These are phyloP conservation scores for Zaprionus kolodkinae DNA, from an alignment of 1,140 invertebrate species.

Conservation along the genomic window DNA sequence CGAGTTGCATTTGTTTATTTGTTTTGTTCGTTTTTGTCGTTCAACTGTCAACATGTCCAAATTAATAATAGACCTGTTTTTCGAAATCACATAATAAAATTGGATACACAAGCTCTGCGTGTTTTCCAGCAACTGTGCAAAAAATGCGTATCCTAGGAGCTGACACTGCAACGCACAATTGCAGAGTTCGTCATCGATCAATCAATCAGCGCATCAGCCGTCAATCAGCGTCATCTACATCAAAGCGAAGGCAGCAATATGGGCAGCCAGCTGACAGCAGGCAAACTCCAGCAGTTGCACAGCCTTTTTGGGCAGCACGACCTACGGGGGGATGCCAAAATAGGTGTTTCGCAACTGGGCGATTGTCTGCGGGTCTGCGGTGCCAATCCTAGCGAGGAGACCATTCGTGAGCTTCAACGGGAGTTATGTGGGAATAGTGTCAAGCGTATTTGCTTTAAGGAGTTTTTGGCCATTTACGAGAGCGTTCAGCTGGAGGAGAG, in stretches of 20 bases:
- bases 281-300: slow-evolving; percentile 35
- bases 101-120: slow-evolving; percentile 26
- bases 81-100: slow-evolving; percentile 49
- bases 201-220: slow-evolving; percentile 23
- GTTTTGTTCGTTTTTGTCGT: slow-evolving; percentile 22
- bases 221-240: slow-evolving; percentile 27
- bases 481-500: slow-evolving; percentile 10
- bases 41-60: slow-evolving; percentile 71
- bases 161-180: slow-evolving; percentile 19
- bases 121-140: slow-evolving; percentile 28
- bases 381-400: slow-evolving; percentile 81
- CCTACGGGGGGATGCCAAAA: slow-evolving; percentile 54
- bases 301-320: slow-evolving; percentile 46
- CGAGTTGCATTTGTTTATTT: not conserved
- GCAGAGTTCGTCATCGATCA: slow-evolving; percentile 20
- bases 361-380: slow-evolving; percentile 81
- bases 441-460: slow-evolving; percentile 54
- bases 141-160: slow-evolving; percentile 42
- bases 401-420: slow-evolving; percentile 82
- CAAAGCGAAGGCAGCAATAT: slow-evolving; percentile 17
- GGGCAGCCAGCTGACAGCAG: slow-evolving; percentile 9
- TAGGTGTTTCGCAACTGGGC: slow-evolving; percentile 54
- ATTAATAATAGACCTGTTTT: slow-evolving; percentile 49
- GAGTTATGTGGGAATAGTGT: slow-evolving; percentile 14
- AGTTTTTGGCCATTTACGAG: slow-evolving; percentile 55